A percentile compares a stretch with the other conserved stretches of the same genome.
phyloP scores from a whole-genome alignment of 2,888 invertebrate species.

The Pseudanteris insignis region DNA sequence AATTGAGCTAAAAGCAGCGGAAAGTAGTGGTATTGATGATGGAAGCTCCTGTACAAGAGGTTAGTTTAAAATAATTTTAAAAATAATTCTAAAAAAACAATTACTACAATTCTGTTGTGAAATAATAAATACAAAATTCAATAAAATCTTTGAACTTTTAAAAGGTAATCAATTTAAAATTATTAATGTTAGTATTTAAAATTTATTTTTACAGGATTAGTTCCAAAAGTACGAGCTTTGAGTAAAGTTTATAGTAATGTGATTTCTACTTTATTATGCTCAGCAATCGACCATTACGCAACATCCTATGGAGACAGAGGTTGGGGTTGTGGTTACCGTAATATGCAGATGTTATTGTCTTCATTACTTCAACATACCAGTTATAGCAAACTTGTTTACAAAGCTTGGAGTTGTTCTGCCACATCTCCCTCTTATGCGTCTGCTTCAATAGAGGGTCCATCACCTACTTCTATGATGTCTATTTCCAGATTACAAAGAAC shows the following conservation, averaged over 20 bases:
- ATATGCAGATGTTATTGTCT: conserved; percentile 92
- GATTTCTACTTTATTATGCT: conserved; percentile 78
- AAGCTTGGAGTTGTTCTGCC: conserved; percentile 62
- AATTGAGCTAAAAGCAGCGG: conserved; percentile 78
- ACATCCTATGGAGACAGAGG: conserved; percentile 89
- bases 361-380: conserved; percentile 77
- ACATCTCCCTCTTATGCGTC: conserved; percentile 51
- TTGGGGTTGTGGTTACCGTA: conserved; percentile 93
- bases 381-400: conserved; percentile 73
- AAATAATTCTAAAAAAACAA: too few relatives aligned
- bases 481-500: conserved; percentile 84
- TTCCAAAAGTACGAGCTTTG: conserved; percentile 68
- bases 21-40: conserved; percentile 82
- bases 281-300: conserved; percentile 85
- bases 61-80: conserved; percentile 49
- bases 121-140: too few relatives aligned
- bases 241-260: conserved; percentile 70
- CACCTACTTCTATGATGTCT: conserved; percentile 80
- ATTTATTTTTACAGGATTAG: conserved; percentile 58
- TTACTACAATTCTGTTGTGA: too few relatives aligned
- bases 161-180: conserved; percentile 1
- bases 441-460: conserved; percentile 57
- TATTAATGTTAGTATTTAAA: neutral
- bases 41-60: conserved; percentile 84
- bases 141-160: too few relatives aligned